Evolutionary conservation across 2,113 vertebrate genomes (phyloP), one percentile per base, ranked within the genome.

Genomic region (Rhadina sibilatrix): DNA sequence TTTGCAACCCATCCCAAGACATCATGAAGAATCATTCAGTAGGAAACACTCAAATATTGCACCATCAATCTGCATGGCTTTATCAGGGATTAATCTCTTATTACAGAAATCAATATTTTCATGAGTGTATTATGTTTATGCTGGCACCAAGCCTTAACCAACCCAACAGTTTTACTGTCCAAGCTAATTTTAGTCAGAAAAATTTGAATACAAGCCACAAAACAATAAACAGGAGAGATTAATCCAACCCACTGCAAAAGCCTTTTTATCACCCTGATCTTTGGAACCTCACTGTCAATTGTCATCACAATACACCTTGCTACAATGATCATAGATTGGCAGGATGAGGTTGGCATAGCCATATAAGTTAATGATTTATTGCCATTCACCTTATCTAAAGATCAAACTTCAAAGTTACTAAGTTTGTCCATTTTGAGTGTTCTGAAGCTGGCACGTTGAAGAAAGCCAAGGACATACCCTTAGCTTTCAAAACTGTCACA

Each of bases 361-460:
- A 90, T 90, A 66, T 30, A 92, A 91, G 93, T 97, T 97, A 98
- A 97, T 97, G 44, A 97, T 97, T 97, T 64, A 91, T 76, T 87
- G 49, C 13, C 17, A 75, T 53, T 24, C 54, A 81, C n/a, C 13
- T 82, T 20, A 87, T 46, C 47, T 80, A 47, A 77, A 89, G 96
- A 88, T 93, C 92, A 96, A 96, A 94, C 60, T 97, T 92, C 92
- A 94, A 92, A 85, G 66, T 69, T 61, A 84, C 5, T 12, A 42
- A 31, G 61, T 31, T 70, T 53, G 31, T 33, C 47, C 20, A 15
- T 40, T 56, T 61, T 31, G 53, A 80, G 35, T 28, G 30, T 31
- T 70, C 52, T 86, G 44, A 69, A 90, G 44, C 13, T 66, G 38
- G 38, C 38, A 88, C 0, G 0, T 1, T 38, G 53, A 46, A 52